Evolutionary conservation across 2,797 vertebrate species (phyloP), one percentile per base, ranked within the genome.

Genomic region (Apogon talboti): DNA sequence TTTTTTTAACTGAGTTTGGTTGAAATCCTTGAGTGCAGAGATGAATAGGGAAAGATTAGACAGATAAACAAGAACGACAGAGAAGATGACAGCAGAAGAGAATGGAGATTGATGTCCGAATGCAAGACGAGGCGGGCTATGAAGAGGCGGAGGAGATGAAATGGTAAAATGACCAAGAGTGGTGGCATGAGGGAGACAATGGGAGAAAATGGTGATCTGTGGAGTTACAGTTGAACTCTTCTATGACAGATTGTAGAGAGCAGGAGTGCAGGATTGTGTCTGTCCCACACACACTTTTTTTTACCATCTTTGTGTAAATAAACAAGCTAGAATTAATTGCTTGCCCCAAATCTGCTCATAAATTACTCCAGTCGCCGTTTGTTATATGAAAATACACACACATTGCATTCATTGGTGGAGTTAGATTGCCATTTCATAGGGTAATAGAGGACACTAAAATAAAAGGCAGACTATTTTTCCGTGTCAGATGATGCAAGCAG

Each of bases 11-110:
- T n/a, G n/a, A n/a, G n/a, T 28, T 28, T 28, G 24, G 3, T 28
- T 5, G 4, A 51, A 35, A 33, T 21, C 19, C 9, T 42, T 2
- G 30, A 24, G 7, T 24, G 41, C 30, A 56, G 28, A 47, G 40
- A 65, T 10, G 1, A 19, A 62, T 5, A 1, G 24, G 64, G 13
- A 38, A 11, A 48, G 14, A 40, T 19, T 28, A 49, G 15, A 15
- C 44, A 41, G 52, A 66, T 40, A 38, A 75, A 67, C 40, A 46
- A 12, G 14, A 24, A 13, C 24, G 18, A 19, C 1, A 18, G 37
- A 59, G 40, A 38, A 8, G 15, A 33, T 46, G 3, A 58, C 35
- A 43, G 35, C 16, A 33, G 40, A 2, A 1, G 11, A 3, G 10
- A 18, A 15, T 44, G 15, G 18, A 54, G 24, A 45, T 63, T 3